These are phyloP conservation scores for Polypedilum pembai DNA, from an alignment of 1,140 invertebrate species.

Conservation along the genomic window DNA sequence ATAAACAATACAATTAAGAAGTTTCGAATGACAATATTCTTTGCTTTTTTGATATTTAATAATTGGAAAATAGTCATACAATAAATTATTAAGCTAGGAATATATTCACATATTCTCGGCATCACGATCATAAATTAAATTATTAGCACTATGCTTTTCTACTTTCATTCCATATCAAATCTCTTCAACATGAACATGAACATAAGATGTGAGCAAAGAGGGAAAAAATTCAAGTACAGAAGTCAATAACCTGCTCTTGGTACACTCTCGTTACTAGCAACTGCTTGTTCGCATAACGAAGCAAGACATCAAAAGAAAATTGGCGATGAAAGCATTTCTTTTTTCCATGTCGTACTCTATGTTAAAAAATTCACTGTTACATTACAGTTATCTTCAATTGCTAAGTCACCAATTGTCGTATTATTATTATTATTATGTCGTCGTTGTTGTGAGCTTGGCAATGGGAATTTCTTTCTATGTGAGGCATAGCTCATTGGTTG, in stretches of 20 bases:
- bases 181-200: no score
- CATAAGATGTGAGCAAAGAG: background rate
- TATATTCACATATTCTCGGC: no score
- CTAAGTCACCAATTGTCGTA: constrained; percentile 8
- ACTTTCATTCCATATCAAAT: no score
- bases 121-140: no score
- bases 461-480: background rate
- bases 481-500: background rate
- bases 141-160: no score
- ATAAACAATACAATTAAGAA: no score
- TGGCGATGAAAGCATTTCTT: constrained; percentile 26
- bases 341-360: constrained; percentile 8
- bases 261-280: background rate
- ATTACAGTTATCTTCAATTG: constrained; percentile 28
- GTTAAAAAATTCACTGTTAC: constrained; percentile 27
- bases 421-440: background rate
- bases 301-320: constrained; percentile 24
- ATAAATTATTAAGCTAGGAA: no score
- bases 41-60: no score
- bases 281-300: background rate
- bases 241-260: constrained; percentile 23
- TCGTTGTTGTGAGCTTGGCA: background rate
- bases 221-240: background rate
- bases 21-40: no score
- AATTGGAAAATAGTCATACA: no score